These are phyloP conservation scores for Dryoscopus gambensis DNA, from an alignment of 2,113 vertebrate species.

Conservation along the genomic window DNA sequence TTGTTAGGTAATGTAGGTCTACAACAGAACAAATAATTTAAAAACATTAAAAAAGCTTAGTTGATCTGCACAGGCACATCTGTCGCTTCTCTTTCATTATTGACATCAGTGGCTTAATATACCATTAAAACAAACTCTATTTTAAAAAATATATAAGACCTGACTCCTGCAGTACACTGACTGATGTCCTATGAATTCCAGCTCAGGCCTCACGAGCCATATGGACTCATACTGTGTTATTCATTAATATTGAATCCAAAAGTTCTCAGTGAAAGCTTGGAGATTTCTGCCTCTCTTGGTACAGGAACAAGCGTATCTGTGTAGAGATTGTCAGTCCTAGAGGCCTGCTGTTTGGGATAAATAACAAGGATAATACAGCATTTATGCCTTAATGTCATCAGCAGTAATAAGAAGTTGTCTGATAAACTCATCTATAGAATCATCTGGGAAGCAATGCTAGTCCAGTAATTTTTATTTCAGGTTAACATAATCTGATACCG, in stretches of 20 bases:
- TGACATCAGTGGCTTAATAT: constrained; percentile 27
- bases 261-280: neutral
- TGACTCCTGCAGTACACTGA: neutral
- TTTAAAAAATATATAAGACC: constrained; percentile 37
- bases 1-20: neutral
- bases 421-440: neutral
- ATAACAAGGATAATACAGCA: neutral
- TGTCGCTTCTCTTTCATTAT: constrained; percentile 39
- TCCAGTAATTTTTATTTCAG: neutral
- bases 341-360: neutral
- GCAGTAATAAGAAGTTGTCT: neutral
- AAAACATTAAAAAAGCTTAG: constrained; percentile 21
- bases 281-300: neutral
- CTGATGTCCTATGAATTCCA: constrained; percentile 3
- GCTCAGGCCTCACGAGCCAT: neutral
- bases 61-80: constrained; percentile 10
- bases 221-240: neutral
- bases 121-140: neutral
- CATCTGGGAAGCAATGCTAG: neutral
- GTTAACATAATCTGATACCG: neutral
- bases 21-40: constrained; percentile 45
- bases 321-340: neutral
- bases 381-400: neutral
- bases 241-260: constrained; percentile 38
- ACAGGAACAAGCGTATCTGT: neutral